These are phyloP conservation scores for Tachysurus fulvidraco DNA, from an alignment of 2,113 vertebrate genomes.

Conservation along the genomic window DNA sequence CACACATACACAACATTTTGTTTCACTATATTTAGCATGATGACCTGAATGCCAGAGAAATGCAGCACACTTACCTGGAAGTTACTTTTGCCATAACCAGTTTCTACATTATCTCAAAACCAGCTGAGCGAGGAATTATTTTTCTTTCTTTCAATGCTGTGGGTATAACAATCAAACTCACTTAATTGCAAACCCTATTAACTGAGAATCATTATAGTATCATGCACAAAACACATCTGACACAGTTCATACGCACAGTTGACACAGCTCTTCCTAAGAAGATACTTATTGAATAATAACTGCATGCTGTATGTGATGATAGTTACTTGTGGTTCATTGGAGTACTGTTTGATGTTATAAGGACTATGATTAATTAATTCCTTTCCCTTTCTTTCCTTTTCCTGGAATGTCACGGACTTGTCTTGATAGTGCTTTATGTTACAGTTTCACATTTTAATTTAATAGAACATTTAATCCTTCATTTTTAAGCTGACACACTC, in stretches of 20 bases:
- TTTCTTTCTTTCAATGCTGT: neutral
- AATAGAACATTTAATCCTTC: neutral
- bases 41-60: conserved; percentile 60
- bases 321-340: neutral
- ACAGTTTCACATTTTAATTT: neutral
- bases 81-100: conserved; percentile 20
- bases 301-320: neutral
- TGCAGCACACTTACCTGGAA: conserved; percentile 51
- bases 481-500: neutral
- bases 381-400: too few species aligned
- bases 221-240: too few species aligned
- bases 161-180: neutral
- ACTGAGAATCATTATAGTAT: too few species aligned
- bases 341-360: neutral
- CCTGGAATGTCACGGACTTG: neutral
- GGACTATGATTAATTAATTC: neutral
- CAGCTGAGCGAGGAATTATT: neutral
- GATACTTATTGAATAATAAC: too few species aligned
- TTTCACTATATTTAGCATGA: conserved; percentile 60
- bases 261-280: too few species aligned
- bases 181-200: neutral
- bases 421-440: neutral
- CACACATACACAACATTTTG: conserved; percentile 41
- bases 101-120: neutral
- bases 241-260: too few species aligned